These are phyloP conservation scores for Suricata suricatta DNA, from an alignment of 2,113 vertebrate genomes.

Conservation along the genomic window DNA sequence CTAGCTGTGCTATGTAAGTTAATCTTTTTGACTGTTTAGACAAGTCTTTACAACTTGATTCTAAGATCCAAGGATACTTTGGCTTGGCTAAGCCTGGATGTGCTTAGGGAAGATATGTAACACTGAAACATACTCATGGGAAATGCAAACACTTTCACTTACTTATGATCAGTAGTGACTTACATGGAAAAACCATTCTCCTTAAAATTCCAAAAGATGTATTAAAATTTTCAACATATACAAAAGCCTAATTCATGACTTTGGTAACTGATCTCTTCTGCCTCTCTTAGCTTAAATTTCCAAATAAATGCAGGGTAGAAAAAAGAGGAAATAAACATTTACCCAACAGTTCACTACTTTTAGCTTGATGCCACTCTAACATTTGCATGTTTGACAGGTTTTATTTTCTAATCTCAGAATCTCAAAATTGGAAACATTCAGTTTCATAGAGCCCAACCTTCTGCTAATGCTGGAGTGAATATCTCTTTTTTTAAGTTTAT, in stretches of 20 bases:
- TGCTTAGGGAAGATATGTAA: background rate
- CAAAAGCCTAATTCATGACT: background rate
- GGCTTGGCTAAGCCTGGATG: background rate
- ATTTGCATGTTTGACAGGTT: background rate
- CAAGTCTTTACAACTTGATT: background rate
- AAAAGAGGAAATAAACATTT: background rate
- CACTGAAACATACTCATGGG: background rate
- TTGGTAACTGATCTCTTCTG: background rate
- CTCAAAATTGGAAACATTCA: background rate
- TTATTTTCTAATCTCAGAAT: background rate
- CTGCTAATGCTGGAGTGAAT: background rate
- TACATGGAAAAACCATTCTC: background rate
- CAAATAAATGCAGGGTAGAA: background rate
- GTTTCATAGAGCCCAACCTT: background rate
- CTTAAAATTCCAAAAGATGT: background rate
- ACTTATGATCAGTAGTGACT: background rate
- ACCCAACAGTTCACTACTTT: background rate
- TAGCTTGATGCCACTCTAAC: background rate
- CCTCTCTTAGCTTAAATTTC: background rate
- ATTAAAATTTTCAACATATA: background rate
- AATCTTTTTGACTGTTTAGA: background rate
- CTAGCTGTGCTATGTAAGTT: background rate
- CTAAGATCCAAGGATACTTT: background rate
- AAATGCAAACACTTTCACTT: background rate
- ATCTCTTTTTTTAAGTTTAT: too few species aligned